phyloP scores from a whole-genome alignment of 2,888 invertebrate genomes.

The Pandemis cinnamomeana region DNA sequence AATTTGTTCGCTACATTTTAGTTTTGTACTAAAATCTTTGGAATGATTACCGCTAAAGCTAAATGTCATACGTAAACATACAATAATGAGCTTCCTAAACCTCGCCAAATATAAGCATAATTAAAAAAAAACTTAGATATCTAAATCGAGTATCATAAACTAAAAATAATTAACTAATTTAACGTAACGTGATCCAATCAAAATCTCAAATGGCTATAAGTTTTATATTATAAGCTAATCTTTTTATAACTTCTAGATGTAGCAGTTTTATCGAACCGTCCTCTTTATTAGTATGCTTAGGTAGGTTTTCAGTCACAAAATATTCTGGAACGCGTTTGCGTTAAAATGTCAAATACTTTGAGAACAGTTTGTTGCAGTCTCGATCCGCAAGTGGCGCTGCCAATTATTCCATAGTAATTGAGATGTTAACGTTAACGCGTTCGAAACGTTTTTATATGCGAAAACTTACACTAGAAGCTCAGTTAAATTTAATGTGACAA shows the following conservation, averaged over 20 bases:
- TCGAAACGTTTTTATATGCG: too few relatives aligned
- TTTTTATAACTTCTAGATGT: too few relatives aligned
- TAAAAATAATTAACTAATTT: background rate
- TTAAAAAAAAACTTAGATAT: background rate
- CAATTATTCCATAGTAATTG: too few relatives aligned
- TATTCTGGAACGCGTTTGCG: too few relatives aligned
- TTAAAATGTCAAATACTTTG: too few relatives aligned
- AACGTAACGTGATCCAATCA: background rate
- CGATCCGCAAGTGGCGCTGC: too few relatives aligned
- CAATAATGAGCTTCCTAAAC: background rate
- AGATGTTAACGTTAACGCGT: too few relatives aligned
- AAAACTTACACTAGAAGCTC: background rate
- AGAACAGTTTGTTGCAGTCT: too few relatives aligned
- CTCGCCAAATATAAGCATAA: background rate
- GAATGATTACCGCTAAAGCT: constrained; percentile 39
- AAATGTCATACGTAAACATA: constrained; percentile 14
- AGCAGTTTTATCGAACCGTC: too few relatives aligned
- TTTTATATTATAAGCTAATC: background rate
- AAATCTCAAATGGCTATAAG: background rate
- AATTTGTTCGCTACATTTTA: constrained; percentile 17
- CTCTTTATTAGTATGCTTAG: too few relatives aligned
- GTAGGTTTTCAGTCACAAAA: too few relatives aligned
- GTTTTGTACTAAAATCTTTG: constrained; percentile 55
- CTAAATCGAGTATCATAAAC: background rate
- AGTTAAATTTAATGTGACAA: constrained; percentile 15